Conservation (phyloP, 2,797 vertebrate genomes). For the Aulostomus chinensis region DNA sequence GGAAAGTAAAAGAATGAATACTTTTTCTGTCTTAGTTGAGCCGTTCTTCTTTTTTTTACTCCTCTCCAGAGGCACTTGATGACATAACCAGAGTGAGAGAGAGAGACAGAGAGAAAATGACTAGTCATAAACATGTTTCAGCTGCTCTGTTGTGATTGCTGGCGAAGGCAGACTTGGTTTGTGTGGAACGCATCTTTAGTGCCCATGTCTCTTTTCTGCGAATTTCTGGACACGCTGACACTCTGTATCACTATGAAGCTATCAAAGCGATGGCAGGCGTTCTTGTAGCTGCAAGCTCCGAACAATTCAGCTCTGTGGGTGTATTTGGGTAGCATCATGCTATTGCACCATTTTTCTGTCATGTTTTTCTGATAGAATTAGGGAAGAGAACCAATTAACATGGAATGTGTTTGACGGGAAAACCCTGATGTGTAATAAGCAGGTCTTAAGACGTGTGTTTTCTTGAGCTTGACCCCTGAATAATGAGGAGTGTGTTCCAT, state of each 20-base stretch:
- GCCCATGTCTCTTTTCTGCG: conserved; percentile 19
- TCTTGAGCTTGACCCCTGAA: too few species aligned
- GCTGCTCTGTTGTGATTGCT: conserved; percentile 45
- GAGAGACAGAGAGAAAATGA: conserved; percentile 34
- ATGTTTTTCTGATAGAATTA: too few species aligned
- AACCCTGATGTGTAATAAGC: too few species aligned
- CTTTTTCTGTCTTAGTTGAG: too few species aligned
- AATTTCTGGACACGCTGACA: conserved; percentile 33
- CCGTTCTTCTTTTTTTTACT: background rate
- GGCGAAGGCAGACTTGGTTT: conserved; percentile 24
- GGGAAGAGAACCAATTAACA: background rate
- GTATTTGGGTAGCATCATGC: background rate
- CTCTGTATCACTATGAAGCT: conserved; percentile 30
- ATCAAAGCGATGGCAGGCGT: conserved; percentile 34
- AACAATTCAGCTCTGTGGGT: conserved; percentile 8
- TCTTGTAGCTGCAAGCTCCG: conserved; percentile 7
- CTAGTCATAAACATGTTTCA: conserved; percentile 51
- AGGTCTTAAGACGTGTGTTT: too few species aligned
- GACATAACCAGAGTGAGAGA: conserved; percentile 47
- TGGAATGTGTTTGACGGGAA: too few species aligned
- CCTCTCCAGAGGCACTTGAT: conserved; percentile 35
- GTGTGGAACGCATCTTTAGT: conserved; percentile 42
- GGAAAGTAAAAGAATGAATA: background rate
- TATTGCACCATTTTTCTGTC: background rate
- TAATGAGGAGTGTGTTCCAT: too few species aligned